Evolutionary conservation across 2,888 invertebrate genomes (phyloP).

Genomic region (Hoplodrina blanda): DNA sequence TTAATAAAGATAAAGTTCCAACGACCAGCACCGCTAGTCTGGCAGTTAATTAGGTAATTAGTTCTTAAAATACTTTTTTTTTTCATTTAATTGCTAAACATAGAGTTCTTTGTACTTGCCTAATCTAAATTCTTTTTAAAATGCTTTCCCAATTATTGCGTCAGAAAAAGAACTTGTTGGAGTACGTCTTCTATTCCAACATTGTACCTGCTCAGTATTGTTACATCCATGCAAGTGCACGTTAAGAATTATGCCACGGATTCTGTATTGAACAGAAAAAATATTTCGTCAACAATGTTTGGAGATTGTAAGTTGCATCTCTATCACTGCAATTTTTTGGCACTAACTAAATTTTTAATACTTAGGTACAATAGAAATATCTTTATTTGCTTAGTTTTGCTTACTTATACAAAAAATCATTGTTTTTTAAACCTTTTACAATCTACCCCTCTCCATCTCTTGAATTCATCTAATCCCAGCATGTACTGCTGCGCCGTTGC

Average conservation of each 20-base stretch:
- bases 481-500: neutral
- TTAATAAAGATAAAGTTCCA: slow-evolving; percentile 17
- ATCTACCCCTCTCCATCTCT: too few species aligned
- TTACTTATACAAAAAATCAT: too few species aligned
- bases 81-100: slow-evolving; percentile 21
- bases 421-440: too few species aligned
- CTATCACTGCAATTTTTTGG: neutral
- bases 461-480: neutral
- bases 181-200: neutral
- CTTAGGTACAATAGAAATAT: too few species aligned
- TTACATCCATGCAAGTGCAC: neutral
- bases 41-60: slow-evolving; percentile 21
- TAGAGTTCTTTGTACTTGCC: neutral
- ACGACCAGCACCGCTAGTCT: slow-evolving; percentile 20
- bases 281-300: neutral
- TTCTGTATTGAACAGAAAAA: neutral
- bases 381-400: too few species aligned
- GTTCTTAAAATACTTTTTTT: slow-evolving; percentile 4
- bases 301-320: neutral
- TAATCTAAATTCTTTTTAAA: slow-evolving; percentile 16
- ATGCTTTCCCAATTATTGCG: slow-evolving; percentile 19
- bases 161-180: neutral
- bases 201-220: neutral
- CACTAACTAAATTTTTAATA: too few species aligned
- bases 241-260: neutral